A percentile compares a stretch with the other conserved stretches of the same genome.
These are phyloP conservation scores for Myxocyprinus asiaticus DNA, from an alignment of 2,113 vertebrate genomes.

Conservation along the genomic window DNA sequence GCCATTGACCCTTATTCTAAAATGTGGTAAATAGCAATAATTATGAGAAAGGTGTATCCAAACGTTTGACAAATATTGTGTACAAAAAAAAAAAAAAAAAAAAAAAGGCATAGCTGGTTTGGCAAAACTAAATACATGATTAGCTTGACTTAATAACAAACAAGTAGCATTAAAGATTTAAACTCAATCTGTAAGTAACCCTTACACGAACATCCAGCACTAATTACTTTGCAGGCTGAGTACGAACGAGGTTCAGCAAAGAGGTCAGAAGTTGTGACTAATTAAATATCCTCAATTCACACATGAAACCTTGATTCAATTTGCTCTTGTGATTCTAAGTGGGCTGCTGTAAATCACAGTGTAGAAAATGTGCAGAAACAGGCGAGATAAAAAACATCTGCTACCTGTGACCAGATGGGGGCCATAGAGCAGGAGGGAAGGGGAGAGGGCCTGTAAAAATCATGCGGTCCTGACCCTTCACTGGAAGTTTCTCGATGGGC, in stretches of 20 bases:
- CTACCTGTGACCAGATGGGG: conserved; percentile 63
- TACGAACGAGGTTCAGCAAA: conserved; percentile 39
- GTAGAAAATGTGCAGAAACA: conserved; percentile 71
- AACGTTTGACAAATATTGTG: too few species aligned
- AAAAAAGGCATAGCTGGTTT: too few species aligned
- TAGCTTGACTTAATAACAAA: too few species aligned
- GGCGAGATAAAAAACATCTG: conserved; percentile 78
- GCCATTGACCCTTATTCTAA: too few species aligned
- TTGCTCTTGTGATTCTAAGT: conserved; percentile 75
- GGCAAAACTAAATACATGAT: too few species aligned
- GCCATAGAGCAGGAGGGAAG: conserved; percentile 49
- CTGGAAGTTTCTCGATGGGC: conserved; percentile 40
- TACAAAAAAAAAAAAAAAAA: too few species aligned
- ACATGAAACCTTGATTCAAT: conserved; percentile 75
- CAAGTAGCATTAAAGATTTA: not conserved
- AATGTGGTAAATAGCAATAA: too few species aligned
- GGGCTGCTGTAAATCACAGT: conserved; percentile 73
- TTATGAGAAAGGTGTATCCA: too few species aligned
- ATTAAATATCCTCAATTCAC: conserved; percentile 72
- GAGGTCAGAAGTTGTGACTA: conserved; percentile 77
- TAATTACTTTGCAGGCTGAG: too few species aligned
- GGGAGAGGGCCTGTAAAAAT: conserved; percentile 57
- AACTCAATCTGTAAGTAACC: too few species aligned
- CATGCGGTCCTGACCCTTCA: conserved; percentile 59
- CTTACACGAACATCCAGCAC: too few species aligned